A percentile compares a stretch with the other conserved stretches of the same genome.
phyloP scores from a whole-genome alignment of 2,113 vertebrate genomes.

The Todiramphus saurophagus region DNA sequence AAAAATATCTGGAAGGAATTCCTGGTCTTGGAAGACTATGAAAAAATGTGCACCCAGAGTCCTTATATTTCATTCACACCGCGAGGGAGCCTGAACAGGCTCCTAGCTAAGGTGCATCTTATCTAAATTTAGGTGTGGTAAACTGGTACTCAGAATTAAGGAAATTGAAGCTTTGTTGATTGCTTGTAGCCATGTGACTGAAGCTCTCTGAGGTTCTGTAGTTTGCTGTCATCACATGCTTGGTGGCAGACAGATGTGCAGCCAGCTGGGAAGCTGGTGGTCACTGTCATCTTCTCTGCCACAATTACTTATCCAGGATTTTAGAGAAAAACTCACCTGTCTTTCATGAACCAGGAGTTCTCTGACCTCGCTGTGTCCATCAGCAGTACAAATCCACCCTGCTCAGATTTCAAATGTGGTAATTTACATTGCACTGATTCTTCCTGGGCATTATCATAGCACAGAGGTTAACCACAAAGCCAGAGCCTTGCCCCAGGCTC shows the following conservation, averaged over 20 bases:
- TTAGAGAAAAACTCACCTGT: background rate
- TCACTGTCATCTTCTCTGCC: background rate
- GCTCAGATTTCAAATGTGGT: background rate
- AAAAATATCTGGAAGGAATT: background rate
- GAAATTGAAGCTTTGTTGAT: background rate
- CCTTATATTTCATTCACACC: accelerated
- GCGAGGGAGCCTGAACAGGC: background rate
- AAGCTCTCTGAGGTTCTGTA: background rate
- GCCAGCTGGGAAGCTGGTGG: background rate
- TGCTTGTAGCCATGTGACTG: background rate
- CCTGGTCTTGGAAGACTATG: background rate
- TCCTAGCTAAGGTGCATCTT: background rate
- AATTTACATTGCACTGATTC: background rate
- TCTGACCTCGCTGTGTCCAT: background rate
- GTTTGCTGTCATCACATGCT: background rate
- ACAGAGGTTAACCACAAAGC: background rate
- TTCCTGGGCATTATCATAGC: background rate
- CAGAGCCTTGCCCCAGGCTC: background rate
- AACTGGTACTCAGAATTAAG: background rate
- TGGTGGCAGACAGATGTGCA: background rate
- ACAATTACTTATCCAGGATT: background rate
- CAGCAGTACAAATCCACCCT: background rate
- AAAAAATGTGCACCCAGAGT: background rate
- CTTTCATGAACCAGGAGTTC: background rate
- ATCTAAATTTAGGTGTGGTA: background rate